A percentile compares a stretch with the other conserved stretches of the same genome.
phyloP scores from a whole-genome alignment of 2,113 vertebrate species.

The Otolemur garnettii region DNA sequence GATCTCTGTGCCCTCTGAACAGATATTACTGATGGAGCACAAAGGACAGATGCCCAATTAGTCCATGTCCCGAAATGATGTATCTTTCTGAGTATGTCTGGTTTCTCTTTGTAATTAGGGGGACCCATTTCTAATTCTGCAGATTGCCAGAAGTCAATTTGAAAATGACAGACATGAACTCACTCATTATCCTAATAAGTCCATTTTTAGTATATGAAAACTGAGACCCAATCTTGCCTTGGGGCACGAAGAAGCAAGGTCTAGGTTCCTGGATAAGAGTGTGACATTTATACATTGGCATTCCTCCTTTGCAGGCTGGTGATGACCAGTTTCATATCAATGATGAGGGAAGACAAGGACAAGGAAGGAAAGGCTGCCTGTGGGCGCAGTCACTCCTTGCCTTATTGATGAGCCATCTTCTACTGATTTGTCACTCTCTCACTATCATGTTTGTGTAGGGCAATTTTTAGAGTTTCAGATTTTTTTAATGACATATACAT shows the following conservation, averaged over 20 bases:
- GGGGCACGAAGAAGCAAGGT: slow-evolving; percentile 53
- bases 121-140: slow-evolving; percentile 27
- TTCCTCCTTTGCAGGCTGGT: slow-evolving; percentile 52
- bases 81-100: slow-evolving; percentile 48
- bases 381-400: background rate
- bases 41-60: slow-evolving; percentile 66
- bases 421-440: background rate
- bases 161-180: slow-evolving; percentile 66
- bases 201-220: slow-evolving; percentile 81
- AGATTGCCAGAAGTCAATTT: slow-evolving; percentile 54
- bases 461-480: background rate
- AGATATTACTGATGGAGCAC: slow-evolving; percentile 46
- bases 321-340: slow-evolving; percentile 63
- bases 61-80: slow-evolving; percentile 33
- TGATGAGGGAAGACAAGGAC: background rate
- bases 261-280: slow-evolving; percentile 67
- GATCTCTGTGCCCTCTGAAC: background rate
- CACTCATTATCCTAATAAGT: slow-evolving; percentile 79
- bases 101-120: slow-evolving; percentile 65
- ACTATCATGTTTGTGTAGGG: background rate
- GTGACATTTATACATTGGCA: slow-evolving; percentile 66
- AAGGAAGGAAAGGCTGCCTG: slow-evolving; percentile 4
- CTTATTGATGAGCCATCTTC: background rate
- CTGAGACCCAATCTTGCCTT: slow-evolving; percentile 78
- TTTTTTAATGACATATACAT: background rate